phyloP scores from a whole-genome alignment of 2,113 vertebrate genomes.

The Brienomyrus longianalis region DNA sequence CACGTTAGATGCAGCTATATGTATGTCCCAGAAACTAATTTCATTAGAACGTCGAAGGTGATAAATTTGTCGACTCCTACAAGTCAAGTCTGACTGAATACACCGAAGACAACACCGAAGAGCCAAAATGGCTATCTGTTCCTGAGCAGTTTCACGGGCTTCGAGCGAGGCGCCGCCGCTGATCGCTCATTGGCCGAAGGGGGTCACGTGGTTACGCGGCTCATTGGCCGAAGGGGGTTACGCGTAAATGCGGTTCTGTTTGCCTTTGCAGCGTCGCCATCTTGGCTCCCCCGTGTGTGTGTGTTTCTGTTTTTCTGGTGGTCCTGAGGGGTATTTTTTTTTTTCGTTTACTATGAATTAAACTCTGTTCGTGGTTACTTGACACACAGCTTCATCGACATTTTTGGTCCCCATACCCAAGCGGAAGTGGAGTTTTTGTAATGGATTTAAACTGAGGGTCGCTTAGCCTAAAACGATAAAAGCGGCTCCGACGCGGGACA shows the following conservation, averaged over 20 bases:
- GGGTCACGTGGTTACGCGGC: background rate
- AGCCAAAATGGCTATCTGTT: background rate
- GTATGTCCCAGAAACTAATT: background rate
- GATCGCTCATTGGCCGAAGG: background rate
- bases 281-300: conserved; percentile 53
- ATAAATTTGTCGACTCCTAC: background rate
- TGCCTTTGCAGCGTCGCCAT: conserved; percentile 47
- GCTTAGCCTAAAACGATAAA: background rate
- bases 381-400: background rate
- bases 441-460: background rate
- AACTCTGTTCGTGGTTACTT: background rate
- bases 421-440: background rate
- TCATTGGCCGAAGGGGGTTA: background rate
- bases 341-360: background rate
- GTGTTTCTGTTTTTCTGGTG: background rate
- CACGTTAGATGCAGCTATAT: background rate
- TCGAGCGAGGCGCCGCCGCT: background rate
- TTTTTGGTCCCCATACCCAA: background rate
- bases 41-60: background rate
- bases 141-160: conserved; percentile 1
- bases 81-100: background rate
- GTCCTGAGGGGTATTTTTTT: background rate
- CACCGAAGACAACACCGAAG: background rate
- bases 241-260: conserved; percentile 16
- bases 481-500: background rate